Conservation (phyloP, 2,888 invertebrate species). For the Drosophila dives region DNA sequence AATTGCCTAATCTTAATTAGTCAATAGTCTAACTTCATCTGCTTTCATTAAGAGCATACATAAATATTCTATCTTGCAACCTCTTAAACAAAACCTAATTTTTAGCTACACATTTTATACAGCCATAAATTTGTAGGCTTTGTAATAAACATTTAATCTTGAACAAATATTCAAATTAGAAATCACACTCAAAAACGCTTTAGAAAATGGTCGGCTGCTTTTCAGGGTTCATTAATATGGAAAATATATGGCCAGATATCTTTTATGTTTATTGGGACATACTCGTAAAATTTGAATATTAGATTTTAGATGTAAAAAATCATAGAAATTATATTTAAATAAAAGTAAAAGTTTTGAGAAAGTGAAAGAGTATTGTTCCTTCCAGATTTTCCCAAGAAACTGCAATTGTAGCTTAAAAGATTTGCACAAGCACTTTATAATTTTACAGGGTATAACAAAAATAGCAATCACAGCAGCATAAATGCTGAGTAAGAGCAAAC, state of each 20-base stretch:
- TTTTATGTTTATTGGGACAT: neutral
- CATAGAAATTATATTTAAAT: neutral
- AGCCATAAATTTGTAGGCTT: neutral
- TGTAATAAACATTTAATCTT: neutral
- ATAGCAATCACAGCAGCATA: slow-evolving; percentile 42
- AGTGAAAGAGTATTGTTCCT: neutral
- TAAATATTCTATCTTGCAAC: neutral
- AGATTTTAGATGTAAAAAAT: neutral
- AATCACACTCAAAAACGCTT: neutral
- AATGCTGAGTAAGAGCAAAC: slow-evolving; percentile 80
- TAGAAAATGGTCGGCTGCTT: neutral
- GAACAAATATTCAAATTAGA: neutral
- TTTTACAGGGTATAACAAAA: slow-evolving; percentile 15
- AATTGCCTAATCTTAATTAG: neutral
- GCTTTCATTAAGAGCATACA: neutral
- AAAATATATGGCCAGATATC: neutral
- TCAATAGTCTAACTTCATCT: neutral
- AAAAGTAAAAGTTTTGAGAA: neutral
- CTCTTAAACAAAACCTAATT: neutral
- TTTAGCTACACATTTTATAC: neutral
- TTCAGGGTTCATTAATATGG: neutral
- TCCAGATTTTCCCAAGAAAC: neutral
- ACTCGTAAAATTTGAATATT: neutral
- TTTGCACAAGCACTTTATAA: neutral
- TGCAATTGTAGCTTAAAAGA: neutral